Evolutionary conservation across 2,113 vertebrate species (phyloP), one percentile per base, ranked within the genome.

Genomic region (Chrysochloris asiatica): DNA sequence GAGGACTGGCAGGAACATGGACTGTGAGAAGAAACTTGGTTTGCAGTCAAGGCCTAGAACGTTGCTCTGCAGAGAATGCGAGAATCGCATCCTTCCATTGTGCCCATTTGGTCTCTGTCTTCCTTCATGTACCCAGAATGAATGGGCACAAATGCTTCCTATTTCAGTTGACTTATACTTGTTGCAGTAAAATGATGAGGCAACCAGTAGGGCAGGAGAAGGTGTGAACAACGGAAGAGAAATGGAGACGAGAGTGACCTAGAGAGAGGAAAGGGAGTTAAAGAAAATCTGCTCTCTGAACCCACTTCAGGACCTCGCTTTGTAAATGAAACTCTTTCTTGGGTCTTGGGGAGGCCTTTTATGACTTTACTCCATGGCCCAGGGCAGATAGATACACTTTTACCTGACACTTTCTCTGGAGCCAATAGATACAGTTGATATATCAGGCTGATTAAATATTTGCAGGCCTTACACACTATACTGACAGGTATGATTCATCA

Each of bases 401-500:
- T 11, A 38, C 69, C 36, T 21, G 36, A 86, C 52, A 41, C 59
- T 59, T 87, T 28, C 30, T 85, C 65, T 76, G 45, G 38, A 52
- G 52, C 43, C 52, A 77, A 84, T 3, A 82, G 24, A 17, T 86
- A 47, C 54, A n/a, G n/a, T 69, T 81, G 38, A 69, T 38, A 2
- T n/a, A 72, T 69, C 50, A 41, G 24, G 52, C 81, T 22, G 33
- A 48, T 17, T 22, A 16, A 41, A 86, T 24, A 36, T 76, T 65
- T 89, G 75, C 47, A 80, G 83, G 83, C 90, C 86, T 82, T 72
- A 72, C 5, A 43, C 11, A 36, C 11, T 19, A 36, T 59, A 48
- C 8, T 52, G 63, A 79, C 93, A 80, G 22, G 56, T 89, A 67
- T 63, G 61, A 79, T 36, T 83, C 63, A 83, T n/a, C 78, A 85